These are phyloP conservation scores for Dendroctonus valens DNA, from an alignment of 1,140 invertebrate genomes.

Conservation along the genomic window DNA sequence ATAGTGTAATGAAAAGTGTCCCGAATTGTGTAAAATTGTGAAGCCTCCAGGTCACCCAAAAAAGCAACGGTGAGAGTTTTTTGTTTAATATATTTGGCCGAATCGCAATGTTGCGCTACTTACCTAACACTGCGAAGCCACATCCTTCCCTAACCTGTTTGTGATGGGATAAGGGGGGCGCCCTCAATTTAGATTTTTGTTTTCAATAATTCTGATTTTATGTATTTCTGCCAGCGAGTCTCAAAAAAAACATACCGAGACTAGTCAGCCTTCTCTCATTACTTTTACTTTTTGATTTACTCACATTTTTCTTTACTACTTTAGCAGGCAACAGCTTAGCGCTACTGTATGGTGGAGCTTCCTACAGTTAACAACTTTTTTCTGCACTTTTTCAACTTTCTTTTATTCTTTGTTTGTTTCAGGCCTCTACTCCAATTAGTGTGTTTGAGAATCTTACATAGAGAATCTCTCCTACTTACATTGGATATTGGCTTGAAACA, in stretches of 20 bases:
- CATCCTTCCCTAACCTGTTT: slow-evolving; percentile 44
- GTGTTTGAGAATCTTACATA: no score
- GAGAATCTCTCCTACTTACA: no score
- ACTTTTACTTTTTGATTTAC: slow-evolving; percentile 37
- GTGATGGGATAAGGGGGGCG: slow-evolving; percentile 67
- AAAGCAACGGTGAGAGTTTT: slow-evolving; percentile 41
- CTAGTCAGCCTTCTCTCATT: slow-evolving; percentile 63
- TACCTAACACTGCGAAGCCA: slow-evolving; percentile 36
- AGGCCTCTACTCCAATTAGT: no score
- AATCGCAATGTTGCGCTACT: background rate
- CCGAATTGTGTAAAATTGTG: slow-evolving; percentile 28
- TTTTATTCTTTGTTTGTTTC: no score
- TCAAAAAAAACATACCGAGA: slow-evolving; percentile 38
- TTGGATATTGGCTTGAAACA: no score
- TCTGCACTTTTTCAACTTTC: no score
- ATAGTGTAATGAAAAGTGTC: slow-evolving; percentile 2
- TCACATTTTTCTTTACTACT: slow-evolving; percentile 32
- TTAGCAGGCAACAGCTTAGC: slow-evolving; percentile 34
- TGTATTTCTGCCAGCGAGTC: background rate
- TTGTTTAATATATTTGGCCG: slow-evolving; percentile 29
- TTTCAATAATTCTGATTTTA: slow-evolving; percentile 5
- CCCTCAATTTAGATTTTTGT: slow-evolving; percentile 45
- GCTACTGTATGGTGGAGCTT: slow-evolving; percentile 9
- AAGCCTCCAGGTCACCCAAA: slow-evolving; percentile 15
- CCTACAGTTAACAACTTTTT: no score